Conservation (phyloP, 2,113 vertebrate species). For the Rhizomys pruinosus region DNA sequence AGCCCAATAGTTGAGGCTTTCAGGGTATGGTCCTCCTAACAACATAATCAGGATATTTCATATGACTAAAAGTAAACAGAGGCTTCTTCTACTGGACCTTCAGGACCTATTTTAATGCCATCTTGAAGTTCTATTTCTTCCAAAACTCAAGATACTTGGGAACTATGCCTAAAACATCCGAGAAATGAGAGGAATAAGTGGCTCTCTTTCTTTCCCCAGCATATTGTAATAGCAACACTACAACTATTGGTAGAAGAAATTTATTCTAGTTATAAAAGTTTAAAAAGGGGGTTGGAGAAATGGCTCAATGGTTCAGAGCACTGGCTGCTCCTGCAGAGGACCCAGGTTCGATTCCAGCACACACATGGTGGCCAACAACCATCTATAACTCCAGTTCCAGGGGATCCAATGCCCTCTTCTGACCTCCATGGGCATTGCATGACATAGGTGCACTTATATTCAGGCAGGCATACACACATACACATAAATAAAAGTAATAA, state of each 20-base stretch:
- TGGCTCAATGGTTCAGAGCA: too few relatives aligned
- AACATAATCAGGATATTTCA: background rate
- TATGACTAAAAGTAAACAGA: background rate
- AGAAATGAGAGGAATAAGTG: background rate
- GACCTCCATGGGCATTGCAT: too few relatives aligned
- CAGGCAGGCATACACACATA: too few relatives aligned
- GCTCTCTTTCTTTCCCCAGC: background rate
- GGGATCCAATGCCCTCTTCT: too few relatives aligned
- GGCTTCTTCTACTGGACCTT: background rate
- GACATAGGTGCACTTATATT: too few relatives aligned
- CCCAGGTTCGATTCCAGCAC: too few relatives aligned
- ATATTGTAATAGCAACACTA: background rate
- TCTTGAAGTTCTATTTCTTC: background rate
- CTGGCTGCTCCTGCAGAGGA: too few relatives aligned
- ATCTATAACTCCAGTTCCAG: too few relatives aligned
- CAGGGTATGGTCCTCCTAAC: background rate
- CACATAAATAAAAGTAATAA: too few relatives aligned
- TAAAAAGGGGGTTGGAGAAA: too few relatives aligned
- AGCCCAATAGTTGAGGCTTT: background rate
- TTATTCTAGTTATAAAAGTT: too few relatives aligned
- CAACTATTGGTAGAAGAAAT: background rate
- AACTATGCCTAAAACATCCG: background rate
- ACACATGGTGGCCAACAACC: too few relatives aligned
- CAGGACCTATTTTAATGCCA: background rate
- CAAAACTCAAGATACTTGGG: background rate